Evolutionary conservation across 2,113 vertebrate genomes (phyloP).

Genomic region (Myotis lucifugus): DNA sequence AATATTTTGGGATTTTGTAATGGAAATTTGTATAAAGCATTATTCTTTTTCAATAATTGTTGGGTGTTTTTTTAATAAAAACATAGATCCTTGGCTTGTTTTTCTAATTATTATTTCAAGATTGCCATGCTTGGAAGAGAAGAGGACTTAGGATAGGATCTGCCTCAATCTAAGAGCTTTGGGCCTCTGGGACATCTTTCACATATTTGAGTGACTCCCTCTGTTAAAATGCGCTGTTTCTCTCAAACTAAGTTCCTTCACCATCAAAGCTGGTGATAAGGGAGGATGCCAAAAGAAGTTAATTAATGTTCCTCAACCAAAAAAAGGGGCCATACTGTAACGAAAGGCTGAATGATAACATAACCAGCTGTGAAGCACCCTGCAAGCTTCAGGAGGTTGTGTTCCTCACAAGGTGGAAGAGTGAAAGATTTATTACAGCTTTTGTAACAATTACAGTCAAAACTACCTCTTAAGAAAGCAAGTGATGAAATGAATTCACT

Average conservation of each 20-base stretch:
- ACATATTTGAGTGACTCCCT: background rate
- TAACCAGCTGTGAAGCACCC: background rate
- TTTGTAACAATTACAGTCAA: background rate
- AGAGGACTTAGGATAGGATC: background rate
- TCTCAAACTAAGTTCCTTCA: background rate
- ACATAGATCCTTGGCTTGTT: background rate
- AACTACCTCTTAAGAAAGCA: constrained; percentile 16
- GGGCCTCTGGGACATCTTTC: background rate
- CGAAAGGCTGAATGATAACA: background rate
- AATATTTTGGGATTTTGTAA: constrained; percentile 68
- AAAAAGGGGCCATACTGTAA: background rate
- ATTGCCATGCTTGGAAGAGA: background rate
- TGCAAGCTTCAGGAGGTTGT: background rate
- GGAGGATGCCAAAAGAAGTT: background rate
- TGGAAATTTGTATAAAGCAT: constrained; percentile 85
- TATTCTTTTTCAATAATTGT: constrained; percentile 86
- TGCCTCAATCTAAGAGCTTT: background rate
- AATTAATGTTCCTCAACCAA: background rate
- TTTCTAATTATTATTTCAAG: constrained; percentile 18
- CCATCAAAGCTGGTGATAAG: background rate
- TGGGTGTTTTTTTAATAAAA: constrained; percentile 64
- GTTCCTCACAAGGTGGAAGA: background rate
- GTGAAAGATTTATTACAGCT: background rate
- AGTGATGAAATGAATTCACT: background rate
- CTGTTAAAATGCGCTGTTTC: background rate